Evolutionary conservation across 2,113 vertebrate genomes (phyloP), one percentile per base, ranked within the genome.

Genomic region (Ginglymostoma cirratum): DNA sequence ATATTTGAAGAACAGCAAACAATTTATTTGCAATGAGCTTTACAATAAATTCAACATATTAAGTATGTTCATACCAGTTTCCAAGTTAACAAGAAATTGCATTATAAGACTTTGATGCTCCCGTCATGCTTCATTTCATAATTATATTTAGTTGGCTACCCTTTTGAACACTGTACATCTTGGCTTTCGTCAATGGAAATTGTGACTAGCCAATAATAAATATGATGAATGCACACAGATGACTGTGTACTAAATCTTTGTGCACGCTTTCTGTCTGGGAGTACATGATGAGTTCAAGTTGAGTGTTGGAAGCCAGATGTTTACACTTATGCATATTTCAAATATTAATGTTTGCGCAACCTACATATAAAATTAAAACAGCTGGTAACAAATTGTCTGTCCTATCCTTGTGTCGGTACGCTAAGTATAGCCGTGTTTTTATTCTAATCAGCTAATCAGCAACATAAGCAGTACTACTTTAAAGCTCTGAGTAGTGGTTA

Each of bases 131-230:
- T 55, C 24, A 55, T 65, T 61, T 61, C 12, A 90, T 90, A 90
- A 61, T 34, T 61, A 55, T 17, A 89, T 55, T 61, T 90, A 52
- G 48, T 90, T 90, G 52, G 92, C 92, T 70, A 69, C 21, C 65
- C 34, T 94, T 61, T 24, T 24, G 65, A 27, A 42, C n/a, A 67
- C 30, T 42, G 61, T 61, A 34, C 27, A 86, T 45, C 67, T 94
- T 94, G 65, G 92, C 65, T 94, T 67, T 70, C 21, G 0, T 69
- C 92, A 94, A 14, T 94, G n/a, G 92, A 94, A 94, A 94, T 69
- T 94, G 89, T 66, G 42, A 94, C 66, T 45, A 48, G n/a, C 61
- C 92, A 90, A 90, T 69, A 23, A 67, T 94, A 69, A 94, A 94
- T 69, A 69, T 42, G 38, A n/a, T 69, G 66, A 94, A 66, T 94